Base-by-base conservation (phyloP, 2,888 invertebrate genomes). In the Xestobium rufovillosum region DNA sequence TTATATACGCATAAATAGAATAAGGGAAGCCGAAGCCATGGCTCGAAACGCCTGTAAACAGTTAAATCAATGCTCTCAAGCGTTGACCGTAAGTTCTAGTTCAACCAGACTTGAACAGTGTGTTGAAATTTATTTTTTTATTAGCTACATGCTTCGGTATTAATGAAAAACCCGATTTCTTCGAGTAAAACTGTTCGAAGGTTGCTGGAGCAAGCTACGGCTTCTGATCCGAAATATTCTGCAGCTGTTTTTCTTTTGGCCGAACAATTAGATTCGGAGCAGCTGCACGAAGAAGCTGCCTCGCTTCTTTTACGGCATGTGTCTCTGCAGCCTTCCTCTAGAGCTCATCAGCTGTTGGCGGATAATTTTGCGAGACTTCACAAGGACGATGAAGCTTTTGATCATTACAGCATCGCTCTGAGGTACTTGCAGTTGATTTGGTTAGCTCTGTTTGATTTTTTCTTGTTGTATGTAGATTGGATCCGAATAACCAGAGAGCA, bases 221-320 rank as follows among this genome's bases (percentile, higher is more conserved):
- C 73, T 39, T 72, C 79, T 43, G 85, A 87, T 55, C 78, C 79
- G 35, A 69, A 69, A n/a, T 79, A 81, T 60, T 65, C 80, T 13
- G 80, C 83, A 1, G 84, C 85, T 1, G 78, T 86, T 2, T 79
- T 77, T 45, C 68, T 81, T 23, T 65, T 88, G 52, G 80, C 78
- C 3, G 80, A 83, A 52, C 75, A 84, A 40, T 73, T 78, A 30
- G 77, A 78, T 49, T 73, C 74, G 49, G 79, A 80, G 49, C 75
- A 76, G 46, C 71, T 75, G 23, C 68, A 74, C 39, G 76, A 79
- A 43, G 74, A 78, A 41, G 85, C 83, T 0, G 76, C 81, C 14
- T 72, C 75, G 26, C 57, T 87, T 52, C 60, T 87, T 10, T 71
- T 76, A 47, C 78, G 77, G 47, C 80, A 82, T 52, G 72, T 80